Percentiles rank a stretch among this genome's conserved stretches.
Evolutionary conservation across 2,888 invertebrate species (phyloP).

Genomic region (Diplolepis rosae): DNA sequence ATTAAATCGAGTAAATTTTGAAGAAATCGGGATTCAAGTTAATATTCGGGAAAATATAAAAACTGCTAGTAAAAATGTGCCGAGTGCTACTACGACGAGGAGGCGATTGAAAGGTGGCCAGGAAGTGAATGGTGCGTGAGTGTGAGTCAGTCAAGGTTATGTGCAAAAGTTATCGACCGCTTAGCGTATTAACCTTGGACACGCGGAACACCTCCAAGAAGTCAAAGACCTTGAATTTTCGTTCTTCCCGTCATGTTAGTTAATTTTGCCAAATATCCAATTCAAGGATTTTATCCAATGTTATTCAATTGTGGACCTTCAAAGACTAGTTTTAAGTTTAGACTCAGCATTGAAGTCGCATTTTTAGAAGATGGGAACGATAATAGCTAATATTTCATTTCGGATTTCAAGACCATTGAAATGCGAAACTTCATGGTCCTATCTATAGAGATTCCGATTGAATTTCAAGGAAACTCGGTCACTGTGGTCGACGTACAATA

Average conservation of each 20-base stretch:
- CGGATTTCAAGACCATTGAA: constrained; percentile 7
- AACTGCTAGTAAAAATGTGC: constrained; percentile 24
- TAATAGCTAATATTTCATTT: not conserved
- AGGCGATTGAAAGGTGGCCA: constrained; percentile 53
- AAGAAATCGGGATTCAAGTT: not conserved
- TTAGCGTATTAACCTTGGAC: constrained; percentile 53
- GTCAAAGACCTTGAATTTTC: constrained; percentile 46
- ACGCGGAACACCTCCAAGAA: constrained; percentile 37
- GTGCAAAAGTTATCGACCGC: constrained; percentile 62
- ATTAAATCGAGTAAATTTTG: not conserved
- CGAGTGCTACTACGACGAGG: not conserved
- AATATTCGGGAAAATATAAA: not conserved
- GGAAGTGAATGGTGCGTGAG: constrained; percentile 60
- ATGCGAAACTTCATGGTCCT: constrained; percentile 22
- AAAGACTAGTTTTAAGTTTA: not conserved
- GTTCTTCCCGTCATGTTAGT: constrained; percentile 31
- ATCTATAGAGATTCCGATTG: constrained; percentile 10
- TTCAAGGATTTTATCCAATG: constrained; percentile 5
- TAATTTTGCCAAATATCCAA: not conserved
- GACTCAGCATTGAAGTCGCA: not conserved
- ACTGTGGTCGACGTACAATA: not conserved
- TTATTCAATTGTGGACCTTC: not conserved
- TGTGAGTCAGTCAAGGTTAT: constrained; percentile 56
- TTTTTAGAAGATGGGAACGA: not conserved
- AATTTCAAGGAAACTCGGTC: constrained; percentile 4